Conservation (phyloP, 2,797 vertebrate genomes). For the Anniella stebbinsi region DNA sequence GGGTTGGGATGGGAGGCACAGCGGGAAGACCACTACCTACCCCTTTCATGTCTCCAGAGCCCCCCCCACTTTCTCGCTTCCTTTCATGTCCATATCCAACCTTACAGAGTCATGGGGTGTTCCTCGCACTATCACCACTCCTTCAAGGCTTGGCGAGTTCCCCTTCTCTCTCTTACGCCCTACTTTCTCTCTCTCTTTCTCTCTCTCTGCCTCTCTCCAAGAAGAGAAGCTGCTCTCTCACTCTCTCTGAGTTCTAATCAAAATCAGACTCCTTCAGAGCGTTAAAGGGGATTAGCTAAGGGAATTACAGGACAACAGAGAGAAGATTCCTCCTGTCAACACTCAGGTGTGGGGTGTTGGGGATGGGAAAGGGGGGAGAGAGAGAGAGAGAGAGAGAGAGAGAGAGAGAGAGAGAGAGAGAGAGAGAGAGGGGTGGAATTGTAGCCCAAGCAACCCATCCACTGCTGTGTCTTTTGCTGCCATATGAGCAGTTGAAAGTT, state of each 20-base stretch:
- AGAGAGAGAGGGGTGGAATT: neutral
- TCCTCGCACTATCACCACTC: neutral
- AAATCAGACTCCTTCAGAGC: neutral
- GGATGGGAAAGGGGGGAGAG: no score
- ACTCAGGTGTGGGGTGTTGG: neutral
- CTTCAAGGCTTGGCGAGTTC: no score
- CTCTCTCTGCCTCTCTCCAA: neutral
- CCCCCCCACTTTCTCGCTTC: neutral
- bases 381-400: neutral
- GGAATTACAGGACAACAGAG: neutral
- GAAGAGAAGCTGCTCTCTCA: neutral
- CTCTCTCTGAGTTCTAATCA: neutral
- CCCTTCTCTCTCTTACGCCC: neutral
- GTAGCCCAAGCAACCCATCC: neutral
- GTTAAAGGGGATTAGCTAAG: slow-evolving; percentile 9
- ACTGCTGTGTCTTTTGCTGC: neutral
- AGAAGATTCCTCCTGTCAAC: neutral
- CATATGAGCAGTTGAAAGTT: neutral
- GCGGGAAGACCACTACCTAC: neutral
- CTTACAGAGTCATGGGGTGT: neutral
- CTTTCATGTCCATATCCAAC: neutral
- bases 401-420: no score
- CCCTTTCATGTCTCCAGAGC: neutral
- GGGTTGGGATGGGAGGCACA: no score
- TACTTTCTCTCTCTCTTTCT: no score